A percentile compares a stretch with the other conserved stretches of the same genome.
These are phyloP conservation scores for Oikopleura dioica DNA, from an alignment of 23 tunicate genomes.

Conservation along the genomic window DNA sequence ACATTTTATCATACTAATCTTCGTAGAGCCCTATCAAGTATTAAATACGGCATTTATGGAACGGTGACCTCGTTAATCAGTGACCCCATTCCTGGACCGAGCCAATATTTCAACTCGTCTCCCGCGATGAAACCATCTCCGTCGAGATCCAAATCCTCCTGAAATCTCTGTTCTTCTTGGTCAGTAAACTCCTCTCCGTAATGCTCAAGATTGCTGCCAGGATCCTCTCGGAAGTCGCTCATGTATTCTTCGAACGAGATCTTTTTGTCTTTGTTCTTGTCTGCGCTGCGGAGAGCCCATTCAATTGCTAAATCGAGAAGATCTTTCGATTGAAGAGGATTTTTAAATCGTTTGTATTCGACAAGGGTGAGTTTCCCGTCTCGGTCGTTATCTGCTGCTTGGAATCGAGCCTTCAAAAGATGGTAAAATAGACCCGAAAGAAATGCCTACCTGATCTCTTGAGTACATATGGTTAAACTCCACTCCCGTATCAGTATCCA, in stretches of 20 bases:
- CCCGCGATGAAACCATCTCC: conserved; percentile 21
- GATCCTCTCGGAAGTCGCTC: not conserved
- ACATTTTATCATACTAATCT: too few relatives aligned
- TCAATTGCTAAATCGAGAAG: not conserved
- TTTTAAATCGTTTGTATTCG: not conserved
- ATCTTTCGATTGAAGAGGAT: not conserved
- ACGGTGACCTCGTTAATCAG: too few relatives aligned
- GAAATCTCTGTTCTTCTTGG: conserved; percentile 27
- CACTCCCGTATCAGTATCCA: conserved; percentile 5
- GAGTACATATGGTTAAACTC: not conserved
- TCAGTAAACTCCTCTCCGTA: conserved; percentile 9
- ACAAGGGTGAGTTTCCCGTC: not conserved
- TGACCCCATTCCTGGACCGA: too few relatives aligned
- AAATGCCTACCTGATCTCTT: not conserved
- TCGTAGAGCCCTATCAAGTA: too few relatives aligned
- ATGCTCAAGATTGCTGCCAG: not conserved
- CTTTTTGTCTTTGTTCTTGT: conserved; percentile 21
- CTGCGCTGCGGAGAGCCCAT: not conserved
- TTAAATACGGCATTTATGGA: too few relatives aligned
- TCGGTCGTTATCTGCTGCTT: not conserved
- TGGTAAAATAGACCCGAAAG: not conserved
- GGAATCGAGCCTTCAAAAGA: not conserved
- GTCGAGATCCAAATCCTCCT: conserved; percentile 31
- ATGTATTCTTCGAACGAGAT: conserved; percentile 30
- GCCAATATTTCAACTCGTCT: conserved; percentile 39